These are phyloP conservation scores for Hippocampus abdominalis DNA, from an alignment of 2,113 vertebrate genomes.

Conservation along the genomic window DNA sequence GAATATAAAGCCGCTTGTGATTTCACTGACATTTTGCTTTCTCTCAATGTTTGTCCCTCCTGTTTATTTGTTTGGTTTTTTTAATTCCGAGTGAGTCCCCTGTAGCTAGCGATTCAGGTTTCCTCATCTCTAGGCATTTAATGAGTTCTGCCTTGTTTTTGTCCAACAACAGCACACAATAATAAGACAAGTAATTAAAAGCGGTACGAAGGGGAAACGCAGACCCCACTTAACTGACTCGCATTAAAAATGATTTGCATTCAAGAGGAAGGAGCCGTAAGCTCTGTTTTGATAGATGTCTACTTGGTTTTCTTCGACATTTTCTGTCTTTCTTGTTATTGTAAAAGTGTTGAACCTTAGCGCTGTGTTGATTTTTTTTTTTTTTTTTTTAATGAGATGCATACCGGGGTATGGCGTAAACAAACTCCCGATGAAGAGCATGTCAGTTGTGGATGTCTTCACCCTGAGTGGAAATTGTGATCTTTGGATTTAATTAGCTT, in stretches of 20 bases:
- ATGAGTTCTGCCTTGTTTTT: constrained; percentile 76
- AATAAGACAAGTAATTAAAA: constrained; percentile 78
- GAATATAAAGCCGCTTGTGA: constrained; percentile 38
- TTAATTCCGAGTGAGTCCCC: constrained; percentile 60
- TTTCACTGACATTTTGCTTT: constrained; percentile 33
- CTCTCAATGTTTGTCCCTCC: constrained; percentile 33
- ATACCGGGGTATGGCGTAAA: constrained; percentile 24
- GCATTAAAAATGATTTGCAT: constrained; percentile 59
- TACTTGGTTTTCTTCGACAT: constrained; percentile 21
- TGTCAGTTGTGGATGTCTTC: constrained; percentile 28
- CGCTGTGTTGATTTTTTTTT: constrained; percentile 37
- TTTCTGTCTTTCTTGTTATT: constrained; percentile 29
- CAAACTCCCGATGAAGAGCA: constrained; percentile 9
- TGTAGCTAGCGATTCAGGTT: constrained; percentile 64
- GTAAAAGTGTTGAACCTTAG: constrained; percentile 11
- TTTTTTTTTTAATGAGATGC: constrained; percentile 49
- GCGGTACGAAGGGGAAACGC: constrained; percentile 36
- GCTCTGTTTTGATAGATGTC: constrained; percentile 38
- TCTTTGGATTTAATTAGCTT: constrained; percentile 71
- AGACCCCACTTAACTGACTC: constrained; percentile 50
- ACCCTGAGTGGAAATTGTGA: constrained; percentile 27
- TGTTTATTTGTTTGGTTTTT: constrained; percentile 23
- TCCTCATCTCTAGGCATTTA: constrained; percentile 70
- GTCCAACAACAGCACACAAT: constrained; percentile 66
- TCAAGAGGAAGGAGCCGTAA: constrained; percentile 42